phyloP scores from a whole-genome alignment of 2,113 vertebrate species.

The Rafetus swinhoei region DNA sequence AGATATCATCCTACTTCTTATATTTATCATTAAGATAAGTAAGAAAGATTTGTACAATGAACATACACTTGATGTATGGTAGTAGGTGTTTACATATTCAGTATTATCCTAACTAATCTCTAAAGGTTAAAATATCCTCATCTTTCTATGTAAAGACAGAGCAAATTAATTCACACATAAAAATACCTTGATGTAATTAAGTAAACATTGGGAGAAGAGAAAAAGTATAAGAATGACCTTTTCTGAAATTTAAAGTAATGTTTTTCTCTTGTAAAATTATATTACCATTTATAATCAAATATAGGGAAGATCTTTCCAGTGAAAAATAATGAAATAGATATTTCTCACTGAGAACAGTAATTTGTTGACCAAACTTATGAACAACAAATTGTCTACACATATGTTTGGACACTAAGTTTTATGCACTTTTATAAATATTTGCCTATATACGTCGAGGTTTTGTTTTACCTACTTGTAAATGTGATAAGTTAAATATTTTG shows the following conservation, averaged over 20 bases:
- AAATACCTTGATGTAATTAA: not conserved
- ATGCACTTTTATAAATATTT: conserved; percentile 7
- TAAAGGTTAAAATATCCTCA: not conserved
- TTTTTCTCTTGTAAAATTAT: not conserved
- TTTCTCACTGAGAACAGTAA: not conserved
- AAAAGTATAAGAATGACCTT: not conserved
- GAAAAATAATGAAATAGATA: not conserved
- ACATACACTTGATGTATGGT: accelerated
- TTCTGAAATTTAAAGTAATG: not conserved
- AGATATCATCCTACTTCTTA: not conserved
- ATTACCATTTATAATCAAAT: not conserved
- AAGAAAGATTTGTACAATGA: not conserved
- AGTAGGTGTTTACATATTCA: not conserved
- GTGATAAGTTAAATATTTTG: conserved; percentile 23
- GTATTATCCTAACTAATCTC: not conserved
- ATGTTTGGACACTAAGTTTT: not conserved
- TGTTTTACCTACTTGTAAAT: conserved; percentile 49
- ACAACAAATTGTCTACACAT: not conserved
- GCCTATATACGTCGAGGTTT: conserved; percentile 49
- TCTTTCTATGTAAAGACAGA: not conserved
- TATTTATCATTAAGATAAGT: not conserved
- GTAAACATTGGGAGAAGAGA: not conserved
- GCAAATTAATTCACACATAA: not conserved
- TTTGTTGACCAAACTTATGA: not conserved
- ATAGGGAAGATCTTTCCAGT: not conserved